Evolutionary conservation across 2,888 invertebrate genomes (phyloP), one percentile per base, ranked within the genome.

Genomic region (Diachrysia chrysitis): DNA sequence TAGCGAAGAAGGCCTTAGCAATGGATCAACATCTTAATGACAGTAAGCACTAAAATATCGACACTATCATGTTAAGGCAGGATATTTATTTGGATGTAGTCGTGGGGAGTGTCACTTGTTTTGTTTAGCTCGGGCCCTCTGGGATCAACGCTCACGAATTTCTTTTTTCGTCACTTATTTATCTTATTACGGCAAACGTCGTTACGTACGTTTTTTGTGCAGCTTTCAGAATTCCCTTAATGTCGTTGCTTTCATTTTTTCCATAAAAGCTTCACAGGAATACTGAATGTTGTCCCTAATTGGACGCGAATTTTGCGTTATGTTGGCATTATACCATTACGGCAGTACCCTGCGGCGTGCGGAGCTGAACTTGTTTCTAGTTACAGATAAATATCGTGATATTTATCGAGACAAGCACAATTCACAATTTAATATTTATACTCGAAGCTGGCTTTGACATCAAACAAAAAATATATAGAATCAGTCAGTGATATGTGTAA

Each of bases 11-110:
- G 62, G 63, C 63, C 75, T 72, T 35, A 67, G 55, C 59, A 62
- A 66, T 62, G 67, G 69, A 69, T 73, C 71, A 77, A 77, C 67
- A 69, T 80, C 78, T 68, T 77, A 74, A 80, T 80, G 78, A 78
- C 56, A 63, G 58, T 48, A 57, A 70, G 55, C 53, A 63, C 60
- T 66, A 58, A n/a, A 60, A 37, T 51, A 69, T 21, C 14, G 6
- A 19, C 23, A 59, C n/a, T 55, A 14, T 58, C 60, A 29, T 29
- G 21, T 63, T 46, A 32, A n/a, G 35, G 19, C 12, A 17, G 17
- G 55, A 58, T 42, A 56, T 53, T 55, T 51, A 10, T 51, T 16
- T 42, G 6, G 37, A 32, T 58, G 19, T 29, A 35, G 10, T 14
- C 55, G 42, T 29, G 51, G 16, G 42, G 6, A 10, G 21, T n/a